Evolutionary conservation across 2,797 vertebrate species (phyloP).

Genomic region (Cyclura pinguis): DNA sequence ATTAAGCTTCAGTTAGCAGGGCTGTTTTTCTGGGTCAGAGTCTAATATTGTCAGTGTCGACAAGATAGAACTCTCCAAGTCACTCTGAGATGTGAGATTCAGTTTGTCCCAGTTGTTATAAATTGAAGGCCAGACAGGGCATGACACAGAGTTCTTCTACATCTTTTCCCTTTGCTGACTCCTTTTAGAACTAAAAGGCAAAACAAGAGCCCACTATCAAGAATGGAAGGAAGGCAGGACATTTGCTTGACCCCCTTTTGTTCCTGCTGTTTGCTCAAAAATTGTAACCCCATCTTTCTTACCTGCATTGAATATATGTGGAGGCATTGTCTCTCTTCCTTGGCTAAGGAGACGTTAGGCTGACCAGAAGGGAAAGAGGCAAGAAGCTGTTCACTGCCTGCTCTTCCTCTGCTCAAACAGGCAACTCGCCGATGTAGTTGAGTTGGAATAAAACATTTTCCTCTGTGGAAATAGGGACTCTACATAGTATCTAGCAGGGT

Average conservation of each 20-base stretch:
- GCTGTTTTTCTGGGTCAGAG: constrained; percentile 59
- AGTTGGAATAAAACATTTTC: not conserved
- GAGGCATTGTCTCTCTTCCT: not conserved
- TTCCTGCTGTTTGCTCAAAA: not conserved
- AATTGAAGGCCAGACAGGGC: not conserved
- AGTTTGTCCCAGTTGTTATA: not conserved
- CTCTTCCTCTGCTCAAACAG: not conserved
- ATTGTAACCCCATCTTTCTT: not conserved
- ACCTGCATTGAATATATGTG: not conserved
- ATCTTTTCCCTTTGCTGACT: not conserved
- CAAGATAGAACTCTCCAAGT: constrained; percentile 35
- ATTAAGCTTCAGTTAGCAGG: constrained; percentile 53
- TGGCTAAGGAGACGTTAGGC: no score
- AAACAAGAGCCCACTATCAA: not conserved
- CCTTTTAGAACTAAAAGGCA: not conserved
- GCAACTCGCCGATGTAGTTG: not conserved
- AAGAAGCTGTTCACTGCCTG: not conserved
- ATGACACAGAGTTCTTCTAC: not conserved
- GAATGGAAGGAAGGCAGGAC: not conserved
- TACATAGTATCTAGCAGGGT: not conserved
- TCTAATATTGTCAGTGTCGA: constrained; percentile 5
- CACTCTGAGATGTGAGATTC: not conserved
- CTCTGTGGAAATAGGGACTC: not conserved
- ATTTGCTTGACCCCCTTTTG: not conserved
- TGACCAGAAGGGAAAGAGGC: not conserved